Percentiles rank a stretch among this genome's conserved stretches.
Conservation (phyloP, 2,797 vertebrate species). For the Centropyge bicolor region DNA sequence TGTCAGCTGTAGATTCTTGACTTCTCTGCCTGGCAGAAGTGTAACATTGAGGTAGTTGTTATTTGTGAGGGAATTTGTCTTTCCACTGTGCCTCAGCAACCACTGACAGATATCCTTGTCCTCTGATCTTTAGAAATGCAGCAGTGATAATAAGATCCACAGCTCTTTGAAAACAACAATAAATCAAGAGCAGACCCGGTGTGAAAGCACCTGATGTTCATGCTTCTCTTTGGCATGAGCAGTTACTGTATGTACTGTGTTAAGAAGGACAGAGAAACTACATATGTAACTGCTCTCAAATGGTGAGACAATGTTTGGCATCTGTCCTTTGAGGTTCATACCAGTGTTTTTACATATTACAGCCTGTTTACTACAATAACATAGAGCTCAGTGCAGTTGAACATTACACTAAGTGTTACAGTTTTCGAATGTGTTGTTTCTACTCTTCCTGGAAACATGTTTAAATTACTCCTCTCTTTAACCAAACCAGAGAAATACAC, state of each 20-base stretch:
- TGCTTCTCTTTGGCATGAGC: not conserved
- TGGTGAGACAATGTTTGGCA: not conserved
- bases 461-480: too few species aligned
- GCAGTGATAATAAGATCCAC: not conserved
- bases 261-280: not conserved
- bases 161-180: not conserved
- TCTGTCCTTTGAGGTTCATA: not conserved
- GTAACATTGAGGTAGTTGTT: not conserved
- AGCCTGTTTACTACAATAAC: slow-evolving; percentile 1
- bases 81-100: slow-evolving; percentile 24
- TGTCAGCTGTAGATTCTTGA: not conserved
- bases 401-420: too few species aligned
- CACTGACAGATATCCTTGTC: not conserved
- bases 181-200: not conserved
- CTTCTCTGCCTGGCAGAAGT: not conserved
- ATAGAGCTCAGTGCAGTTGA: not conserved
- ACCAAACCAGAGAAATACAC: not conserved
- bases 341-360: slow-evolving; percentile 1
- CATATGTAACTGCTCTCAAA: not conserved
- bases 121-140: not conserved
- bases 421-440: not conserved
- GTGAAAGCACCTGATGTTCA: not conserved
- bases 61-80: not conserved
- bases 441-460: not conserved
- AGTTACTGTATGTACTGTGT: not conserved